Conservation (phyloP, 2,888 invertebrate genomes). For the Sesia apiformis region DNA sequence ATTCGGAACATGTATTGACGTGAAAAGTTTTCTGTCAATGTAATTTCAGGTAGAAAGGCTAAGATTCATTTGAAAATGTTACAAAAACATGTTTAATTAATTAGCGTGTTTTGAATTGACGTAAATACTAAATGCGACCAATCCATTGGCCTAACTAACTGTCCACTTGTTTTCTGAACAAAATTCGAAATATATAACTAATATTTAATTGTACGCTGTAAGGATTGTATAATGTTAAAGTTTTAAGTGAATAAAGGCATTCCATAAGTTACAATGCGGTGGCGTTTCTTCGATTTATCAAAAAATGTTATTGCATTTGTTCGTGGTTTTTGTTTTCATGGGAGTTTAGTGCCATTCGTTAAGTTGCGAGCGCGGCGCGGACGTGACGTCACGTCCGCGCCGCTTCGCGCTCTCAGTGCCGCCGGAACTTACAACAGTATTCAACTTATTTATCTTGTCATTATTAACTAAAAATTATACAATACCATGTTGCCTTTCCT, state of each 20-base stretch:
- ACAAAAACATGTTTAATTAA: too few species aligned
- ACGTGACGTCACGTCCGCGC: constrained; percentile 6
- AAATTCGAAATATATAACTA: constrained; percentile 40
- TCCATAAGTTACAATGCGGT: constrained; percentile 63
- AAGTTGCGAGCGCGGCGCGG: constrained; percentile 10
- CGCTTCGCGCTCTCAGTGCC: constrained; percentile 6
- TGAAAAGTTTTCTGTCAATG: too few species aligned
- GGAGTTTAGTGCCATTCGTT: constrained; percentile 58
- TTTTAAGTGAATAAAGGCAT: constrained; percentile 67
- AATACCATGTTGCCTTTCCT: constrained; percentile 75
- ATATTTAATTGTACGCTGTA: constrained; percentile 50
- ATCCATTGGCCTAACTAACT: too few species aligned
- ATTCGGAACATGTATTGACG: too few species aligned
- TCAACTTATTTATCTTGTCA: constrained; percentile 38
- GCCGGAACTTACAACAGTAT: constrained; percentile 22
- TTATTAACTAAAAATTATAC: constrained; percentile 58
- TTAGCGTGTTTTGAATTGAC: too few species aligned
- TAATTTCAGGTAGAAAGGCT: too few species aligned
- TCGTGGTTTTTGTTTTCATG: constrained; percentile 36
- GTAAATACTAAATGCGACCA: too few species aligned
- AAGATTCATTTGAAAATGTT: too few species aligned
- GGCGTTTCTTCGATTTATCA: constrained; percentile 47
- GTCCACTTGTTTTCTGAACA: constrained; percentile 32
- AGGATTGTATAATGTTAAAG: constrained; percentile 53
- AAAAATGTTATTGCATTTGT: constrained; percentile 35